phyloP scores from a whole-genome alignment of 2,113 vertebrate genomes.

The Dasyornis broadbenti region DNA sequence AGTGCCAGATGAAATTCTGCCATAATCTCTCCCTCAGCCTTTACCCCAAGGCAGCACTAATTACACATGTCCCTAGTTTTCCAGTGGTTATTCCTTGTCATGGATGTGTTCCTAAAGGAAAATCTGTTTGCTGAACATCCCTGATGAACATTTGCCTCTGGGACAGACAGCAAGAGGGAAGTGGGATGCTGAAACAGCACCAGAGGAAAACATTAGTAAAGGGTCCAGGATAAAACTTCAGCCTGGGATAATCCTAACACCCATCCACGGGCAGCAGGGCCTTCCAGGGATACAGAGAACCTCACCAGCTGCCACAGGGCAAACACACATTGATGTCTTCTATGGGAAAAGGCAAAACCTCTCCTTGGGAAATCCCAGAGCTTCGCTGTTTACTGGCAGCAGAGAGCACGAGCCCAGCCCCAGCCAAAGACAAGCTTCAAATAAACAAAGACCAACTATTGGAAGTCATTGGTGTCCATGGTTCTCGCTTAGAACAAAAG shows the following conservation, averaged over 20 bases:
- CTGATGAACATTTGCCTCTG: fast-evolving
- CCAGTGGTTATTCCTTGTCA: neutral
- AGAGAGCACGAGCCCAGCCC: neutral
- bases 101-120: neutral
- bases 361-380: neutral
- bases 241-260: neutral
- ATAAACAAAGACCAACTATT: constrained; percentile 19
- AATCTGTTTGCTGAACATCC: neutral
- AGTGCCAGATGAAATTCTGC: neutral
- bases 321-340: neutral
- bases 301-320: neutral
- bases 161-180: neutral
- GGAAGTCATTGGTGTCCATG: constrained; percentile 1
- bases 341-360: neutral
- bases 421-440: neutral
- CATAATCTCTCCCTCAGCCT: neutral
- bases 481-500: neutral
- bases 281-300: neutral
- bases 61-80: fast-evolving
- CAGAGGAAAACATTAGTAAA: neutral
- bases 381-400: neutral
- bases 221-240: neutral
- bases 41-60: neutral
- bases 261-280: neutral
- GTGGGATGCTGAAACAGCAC: neutral